Base-by-base conservation (phyloP, 2,888 invertebrate genomes). In the Plagiodera versicolora region DNA sequence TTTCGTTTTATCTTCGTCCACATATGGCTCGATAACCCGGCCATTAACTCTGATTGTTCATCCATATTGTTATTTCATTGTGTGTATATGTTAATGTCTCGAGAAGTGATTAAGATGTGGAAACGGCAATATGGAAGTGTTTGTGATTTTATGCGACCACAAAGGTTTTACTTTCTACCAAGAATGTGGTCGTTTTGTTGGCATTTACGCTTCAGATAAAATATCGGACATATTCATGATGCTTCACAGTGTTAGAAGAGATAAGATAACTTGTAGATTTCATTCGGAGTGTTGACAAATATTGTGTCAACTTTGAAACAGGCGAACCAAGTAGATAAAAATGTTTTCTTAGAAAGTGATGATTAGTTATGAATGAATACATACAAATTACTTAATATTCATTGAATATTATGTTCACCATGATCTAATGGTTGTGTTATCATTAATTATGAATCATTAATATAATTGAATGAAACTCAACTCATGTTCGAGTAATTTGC, bases 1-100 rank as follows among this genome's bases (percentile, higher is more conserved):
- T 79, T 78, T 78, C 70, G 72, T 69, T 72, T 71, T 74, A 75
- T 75, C 74, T 73, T 62, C 73, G 71, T 76, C 75, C 75, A 75
- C 75, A 75, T 71, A 74, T 74, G 74, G 73, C 72, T 73, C 70
- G 73, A 72, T 77, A 74, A 74, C 73, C 75, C 73, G 72, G 72
- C 74, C 72, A 75, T 75, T 76, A 70, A 66, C 68, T 71, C 71
- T 70, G 72, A 75, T 74, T 74, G 74, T 73, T 46, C 58, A 51
- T 55, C 61, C 61, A 58, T 58, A 61, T 58, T 61, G 61, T 61
- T 58, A 58, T 61, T 61, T 58, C 47, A 61, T 45, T 61, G 58
- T 50, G 54, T 30, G 30, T 44, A 54, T 58, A 61, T 61, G 61
- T 51, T 58, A 58, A 61, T 61, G 47, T 58, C 56, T 54, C 57